phyloP scores from a whole-genome alignment of 2,888 invertebrate species.

The Synergus japonicus region DNA sequence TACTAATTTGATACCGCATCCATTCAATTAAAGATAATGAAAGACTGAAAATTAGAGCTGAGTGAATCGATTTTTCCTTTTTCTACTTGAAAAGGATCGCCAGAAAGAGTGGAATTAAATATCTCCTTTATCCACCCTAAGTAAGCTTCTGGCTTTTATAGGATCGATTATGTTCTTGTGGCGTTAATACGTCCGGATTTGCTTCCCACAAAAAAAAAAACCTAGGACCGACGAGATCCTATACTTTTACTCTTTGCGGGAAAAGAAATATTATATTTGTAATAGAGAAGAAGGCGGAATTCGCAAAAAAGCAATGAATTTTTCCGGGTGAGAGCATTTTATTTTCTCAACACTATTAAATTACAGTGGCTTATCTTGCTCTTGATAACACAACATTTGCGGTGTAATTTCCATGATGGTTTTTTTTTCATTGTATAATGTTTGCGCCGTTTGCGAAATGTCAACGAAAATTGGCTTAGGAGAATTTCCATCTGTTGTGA shows the following conservation, averaged over 20 bases:
- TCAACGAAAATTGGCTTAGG: not conserved
- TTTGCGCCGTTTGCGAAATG: not conserved
- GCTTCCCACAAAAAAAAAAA: not conserved
- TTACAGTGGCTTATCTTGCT: not conserved
- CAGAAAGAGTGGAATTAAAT: not conserved
- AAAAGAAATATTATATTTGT: not conserved
- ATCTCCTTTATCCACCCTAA: not conserved
- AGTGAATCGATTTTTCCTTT: not conserved
- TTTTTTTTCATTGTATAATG: slow-evolving; percentile 10
- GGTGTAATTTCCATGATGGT: slow-evolving; percentile 16
- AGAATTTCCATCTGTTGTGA: not conserved
- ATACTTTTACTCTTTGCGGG: too few species aligned
- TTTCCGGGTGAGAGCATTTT: slow-evolving; percentile 3
- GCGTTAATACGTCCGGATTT: not conserved
- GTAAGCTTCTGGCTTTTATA: not conserved
- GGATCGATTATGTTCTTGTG: slow-evolving; percentile 1
- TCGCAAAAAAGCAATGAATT: not conserved
- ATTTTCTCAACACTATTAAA: slow-evolving; percentile 10
- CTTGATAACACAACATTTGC: not conserved
- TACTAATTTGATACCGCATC: not conserved
- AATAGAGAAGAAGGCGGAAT: not conserved
- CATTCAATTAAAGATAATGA: not conserved
- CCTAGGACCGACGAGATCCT: not conserved
- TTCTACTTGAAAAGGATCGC: not conserved
- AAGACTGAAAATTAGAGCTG: not conserved